Conservation (phyloP, 2,113 vertebrate genomes). For the Pristiophorus japonicus region DNA sequence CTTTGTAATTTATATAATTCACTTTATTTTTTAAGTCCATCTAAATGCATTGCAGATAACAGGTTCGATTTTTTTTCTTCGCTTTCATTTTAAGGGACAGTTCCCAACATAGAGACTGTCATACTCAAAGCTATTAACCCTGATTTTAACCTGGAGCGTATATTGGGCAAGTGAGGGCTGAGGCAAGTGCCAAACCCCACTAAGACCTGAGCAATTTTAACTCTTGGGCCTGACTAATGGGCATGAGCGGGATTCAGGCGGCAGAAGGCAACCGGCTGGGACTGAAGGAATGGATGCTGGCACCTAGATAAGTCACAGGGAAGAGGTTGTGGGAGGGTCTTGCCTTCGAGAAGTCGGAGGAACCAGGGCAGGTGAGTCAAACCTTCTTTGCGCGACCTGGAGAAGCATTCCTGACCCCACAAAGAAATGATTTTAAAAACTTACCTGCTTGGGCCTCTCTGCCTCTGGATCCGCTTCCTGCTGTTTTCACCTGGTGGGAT, state of each 20-base stretch:
- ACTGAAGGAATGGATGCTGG: not conserved
- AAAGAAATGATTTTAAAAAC: not conserved
- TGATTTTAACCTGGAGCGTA: not conserved
- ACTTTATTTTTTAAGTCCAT: not conserved
- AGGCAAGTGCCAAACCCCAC: not conserved
- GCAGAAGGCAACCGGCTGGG: not conserved
- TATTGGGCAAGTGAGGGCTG: not conserved
- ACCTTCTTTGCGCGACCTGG: no score
- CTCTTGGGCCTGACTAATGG: not conserved
- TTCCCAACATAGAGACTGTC: not conserved
- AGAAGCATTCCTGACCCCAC: no score
- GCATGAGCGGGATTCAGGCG: not conserved
- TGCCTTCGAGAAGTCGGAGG: no score
- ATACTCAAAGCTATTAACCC: not conserved
- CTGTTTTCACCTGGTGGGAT: no score
- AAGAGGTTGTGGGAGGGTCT: not conserved
- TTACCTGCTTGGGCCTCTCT: not conserved
- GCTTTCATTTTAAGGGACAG: no score
- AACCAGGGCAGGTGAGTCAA: no score
- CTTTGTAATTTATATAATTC: not conserved
- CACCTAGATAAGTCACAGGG: not conserved
- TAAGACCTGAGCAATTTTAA: not conserved
- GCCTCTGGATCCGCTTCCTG: not conserved
- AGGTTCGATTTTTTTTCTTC: not conserved
- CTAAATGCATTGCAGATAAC: not conserved